Evolutionary conservation across 2,797 vertebrate species (phyloP), one percentile per base, ranked within the genome.

Genomic region (Pristis pectinata): DNA sequence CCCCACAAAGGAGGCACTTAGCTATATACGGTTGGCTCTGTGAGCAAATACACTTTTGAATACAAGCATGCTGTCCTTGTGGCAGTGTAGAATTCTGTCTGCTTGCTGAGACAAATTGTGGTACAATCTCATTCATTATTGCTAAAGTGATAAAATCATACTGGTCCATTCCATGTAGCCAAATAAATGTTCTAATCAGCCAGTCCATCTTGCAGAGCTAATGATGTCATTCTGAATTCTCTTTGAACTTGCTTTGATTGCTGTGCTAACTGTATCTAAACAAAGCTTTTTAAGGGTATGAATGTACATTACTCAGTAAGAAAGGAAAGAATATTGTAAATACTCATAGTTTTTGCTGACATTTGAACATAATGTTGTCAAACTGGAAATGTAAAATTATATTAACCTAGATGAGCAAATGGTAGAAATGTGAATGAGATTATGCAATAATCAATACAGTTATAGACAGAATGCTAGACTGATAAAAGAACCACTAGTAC

Each of bases 141-240:
- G 11, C 92, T 94, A 74, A 94, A 76, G 72, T 76, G 72, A 76
- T 94, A 94, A 94, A 53, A 94, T 94, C 70, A 49, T 24, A 76
- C 70, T 15, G 27, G 92, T 94, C 70, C 49, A 94, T 94, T 94
- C 70, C 41, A 53, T 94, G 92, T 94, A 94, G 72, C 70, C 22
- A 94, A 94, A 94, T 94, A 94, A 92, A 76, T 94, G 70, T 53
- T 76, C 70, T 94, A 94, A 94, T 94, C 30, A 41, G 70, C 13
- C 37, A 72, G 72, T 76, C 41, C 34, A 74, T 74, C 70, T 76
- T 76, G 92, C 2, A 94, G 70, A 76, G 41, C 15, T 76, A 94
- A 94, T 94, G 92, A 76, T 76, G 70, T 70, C 15, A 94, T 53
- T 19, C 70, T 76, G 44, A 7, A 72, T 94, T 22, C 27, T 10